phyloP scores from a whole-genome alignment of 2,797 vertebrate genomes.

The Pipistrellus pipistrellus region DNA sequence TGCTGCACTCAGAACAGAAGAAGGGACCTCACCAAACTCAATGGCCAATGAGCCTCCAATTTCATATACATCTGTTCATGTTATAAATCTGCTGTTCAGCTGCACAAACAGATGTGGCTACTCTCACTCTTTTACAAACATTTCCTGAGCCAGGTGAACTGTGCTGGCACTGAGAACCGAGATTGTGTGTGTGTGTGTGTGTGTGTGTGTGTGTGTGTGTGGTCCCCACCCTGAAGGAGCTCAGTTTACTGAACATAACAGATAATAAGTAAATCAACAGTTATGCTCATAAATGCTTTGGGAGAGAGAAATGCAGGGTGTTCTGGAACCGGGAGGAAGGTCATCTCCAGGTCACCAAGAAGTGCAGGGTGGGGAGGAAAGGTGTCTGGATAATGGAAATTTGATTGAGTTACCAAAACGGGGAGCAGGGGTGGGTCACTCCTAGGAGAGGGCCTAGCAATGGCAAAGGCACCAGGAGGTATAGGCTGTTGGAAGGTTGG shows the following conservation, averaged over 20 bases:
- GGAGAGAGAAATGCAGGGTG: slow-evolving; percentile 31
- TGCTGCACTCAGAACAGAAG: background rate
- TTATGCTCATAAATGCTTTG: slow-evolving; percentile 25
- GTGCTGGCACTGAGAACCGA: background rate
- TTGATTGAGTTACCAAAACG: background rate
- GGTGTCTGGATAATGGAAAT: background rate
- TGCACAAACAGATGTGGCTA: slow-evolving; percentile 59
- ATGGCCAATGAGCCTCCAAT: background rate
- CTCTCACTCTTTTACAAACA: slow-evolving; percentile 68
- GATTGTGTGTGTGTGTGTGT: background rate
- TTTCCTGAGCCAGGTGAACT: slow-evolving; percentile 62
- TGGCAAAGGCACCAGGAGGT: background rate
- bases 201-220: background rate
- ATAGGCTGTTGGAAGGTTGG: background rate
- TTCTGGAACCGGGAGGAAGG: slow-evolving; percentile 67
- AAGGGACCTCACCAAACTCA: background rate
- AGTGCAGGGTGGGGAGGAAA: background rate
- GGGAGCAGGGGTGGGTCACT: background rate
- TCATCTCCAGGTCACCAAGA: slow-evolving; percentile 53
- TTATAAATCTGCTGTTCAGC: slow-evolving; percentile 50
- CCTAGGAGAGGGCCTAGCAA: background rate
- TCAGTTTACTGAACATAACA: slow-evolving; percentile 50
- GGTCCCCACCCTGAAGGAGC: slow-evolving; percentile 39
- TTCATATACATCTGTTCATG: background rate
- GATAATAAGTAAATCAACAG: slow-evolving; percentile 70